These are phyloP conservation scores for Campoletis raptor DNA, from an alignment of 2,888 invertebrate species.

Conservation along the genomic window DNA sequence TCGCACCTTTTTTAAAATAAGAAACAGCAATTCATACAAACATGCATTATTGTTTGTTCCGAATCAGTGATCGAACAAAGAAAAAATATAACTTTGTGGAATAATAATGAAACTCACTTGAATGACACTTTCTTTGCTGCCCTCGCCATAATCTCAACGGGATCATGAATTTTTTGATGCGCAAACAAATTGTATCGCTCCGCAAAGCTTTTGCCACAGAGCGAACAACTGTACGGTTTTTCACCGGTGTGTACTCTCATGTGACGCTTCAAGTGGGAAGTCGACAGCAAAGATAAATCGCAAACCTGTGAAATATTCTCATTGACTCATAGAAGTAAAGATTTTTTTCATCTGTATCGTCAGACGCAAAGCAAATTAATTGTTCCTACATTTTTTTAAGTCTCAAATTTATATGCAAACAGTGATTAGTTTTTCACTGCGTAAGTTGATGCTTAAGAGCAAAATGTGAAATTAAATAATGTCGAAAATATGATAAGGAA, in stretches of 20 bases:
- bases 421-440: background rate
- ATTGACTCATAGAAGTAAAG: background rate
- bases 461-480: background rate
- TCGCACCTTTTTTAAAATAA: constrained; percentile 70
- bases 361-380: too few relatives aligned
- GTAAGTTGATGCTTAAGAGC: background rate
- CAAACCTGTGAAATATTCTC: constrained; percentile 82
- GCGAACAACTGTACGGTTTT: constrained; percentile 76
- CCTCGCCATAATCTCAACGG: constrained; percentile 70
- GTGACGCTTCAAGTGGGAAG: constrained; percentile 89
- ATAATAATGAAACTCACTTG: constrained; percentile 68
- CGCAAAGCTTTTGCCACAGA: constrained; percentile 79
- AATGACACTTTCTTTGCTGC: constrained; percentile 70
- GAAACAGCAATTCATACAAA: background rate
- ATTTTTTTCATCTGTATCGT: background rate
- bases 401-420: too few relatives aligned
- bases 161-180: constrained; percentile 81
- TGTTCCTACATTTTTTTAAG: too few relatives aligned
- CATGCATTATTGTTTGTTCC: background rate
- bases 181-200: constrained; percentile 83
- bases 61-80: too few relatives aligned
- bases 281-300: constrained; percentile 88
- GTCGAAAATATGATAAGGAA: background rate
- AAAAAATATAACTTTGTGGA: background rate
- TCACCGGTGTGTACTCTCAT: constrained; percentile 89